Evolutionary conservation across 1,140 invertebrate species (phyloP).

Genomic region (Trichonephila inaurata): DNA sequence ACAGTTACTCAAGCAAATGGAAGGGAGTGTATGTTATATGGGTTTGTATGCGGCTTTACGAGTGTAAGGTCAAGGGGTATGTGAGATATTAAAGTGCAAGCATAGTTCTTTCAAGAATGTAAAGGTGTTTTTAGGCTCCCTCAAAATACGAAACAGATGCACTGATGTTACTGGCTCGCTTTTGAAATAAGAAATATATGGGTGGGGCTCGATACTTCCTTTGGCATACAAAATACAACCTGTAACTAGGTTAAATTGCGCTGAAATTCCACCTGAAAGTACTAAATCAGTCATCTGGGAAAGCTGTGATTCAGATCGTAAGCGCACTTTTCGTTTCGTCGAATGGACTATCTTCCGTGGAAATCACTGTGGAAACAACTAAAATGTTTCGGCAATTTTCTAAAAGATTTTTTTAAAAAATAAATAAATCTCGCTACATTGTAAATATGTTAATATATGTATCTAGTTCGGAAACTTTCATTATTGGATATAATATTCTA

Average conservation of each 20-base stretch:
- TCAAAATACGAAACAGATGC: background rate
- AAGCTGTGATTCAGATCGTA: background rate
- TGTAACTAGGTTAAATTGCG: background rate
- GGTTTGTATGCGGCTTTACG: slow-evolving; percentile 36
- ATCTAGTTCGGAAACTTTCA: background rate
- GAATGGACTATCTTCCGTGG: background rate
- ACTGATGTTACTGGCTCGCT: background rate
- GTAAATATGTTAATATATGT: background rate
- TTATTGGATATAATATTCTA: background rate
- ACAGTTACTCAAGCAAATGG: slow-evolving; percentile 36
- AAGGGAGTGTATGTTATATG: slow-evolving; percentile 26
- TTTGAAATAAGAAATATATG: background rate
- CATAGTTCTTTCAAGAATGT: background rate
- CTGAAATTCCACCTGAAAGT: background rate
- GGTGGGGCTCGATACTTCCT: background rate
- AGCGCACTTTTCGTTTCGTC: background rate
- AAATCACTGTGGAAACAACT: background rate
- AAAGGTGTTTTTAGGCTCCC: background rate
- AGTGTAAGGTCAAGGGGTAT: slow-evolving; percentile 41
- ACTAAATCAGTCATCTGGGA: background rate
- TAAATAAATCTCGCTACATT: background rate
- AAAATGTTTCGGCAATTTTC: slow-evolving; percentile 9
- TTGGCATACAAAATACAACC: background rate
- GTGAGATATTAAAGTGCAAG: slow-evolving; percentile 27
- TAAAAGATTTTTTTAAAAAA: background rate